A percentile compares a stretch with the other conserved stretches of the same genome.
Conservation (phyloP, 2,113 vertebrate genomes). For the Caranx ignobilis region DNA sequence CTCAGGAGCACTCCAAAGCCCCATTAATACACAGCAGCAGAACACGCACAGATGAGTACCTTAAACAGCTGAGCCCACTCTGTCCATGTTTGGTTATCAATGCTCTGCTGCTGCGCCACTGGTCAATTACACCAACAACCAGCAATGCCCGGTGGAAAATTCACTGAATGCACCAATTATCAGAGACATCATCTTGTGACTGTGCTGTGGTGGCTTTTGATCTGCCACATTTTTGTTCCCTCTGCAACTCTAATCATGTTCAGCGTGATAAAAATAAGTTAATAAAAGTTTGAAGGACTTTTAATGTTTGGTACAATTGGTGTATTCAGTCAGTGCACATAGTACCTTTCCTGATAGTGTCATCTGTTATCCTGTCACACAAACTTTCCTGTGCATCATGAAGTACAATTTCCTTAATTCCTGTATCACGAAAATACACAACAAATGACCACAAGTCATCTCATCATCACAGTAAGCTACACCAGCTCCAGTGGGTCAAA, state of each 20-base stretch:
- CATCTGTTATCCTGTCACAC: background rate
- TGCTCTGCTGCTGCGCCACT: conserved; percentile 42
- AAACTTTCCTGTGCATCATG: background rate
- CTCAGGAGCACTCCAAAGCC: conserved; percentile 80
- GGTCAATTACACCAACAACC: conserved; percentile 55
- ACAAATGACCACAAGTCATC: background rate
- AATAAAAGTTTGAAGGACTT: background rate
- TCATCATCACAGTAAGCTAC: background rate
- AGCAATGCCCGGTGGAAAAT: conserved; percentile 46
- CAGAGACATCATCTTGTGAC: conserved; percentile 11
- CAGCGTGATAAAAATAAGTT: background rate
- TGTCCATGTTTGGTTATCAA: conserved; percentile 67
- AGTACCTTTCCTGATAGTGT: background rate
- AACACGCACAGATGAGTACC: conserved; percentile 70
- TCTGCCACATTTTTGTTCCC: conserved; percentile 29
- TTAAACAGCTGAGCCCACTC: conserved; percentile 73
- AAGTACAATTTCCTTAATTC: background rate
- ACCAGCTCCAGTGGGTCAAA: background rate
- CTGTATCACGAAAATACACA: background rate
- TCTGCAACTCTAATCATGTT: background rate
- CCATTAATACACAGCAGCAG: conserved; percentile 76
- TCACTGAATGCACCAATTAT: conserved; percentile 49
- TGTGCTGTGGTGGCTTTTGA: conserved; percentile 31
- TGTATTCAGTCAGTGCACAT: background rate
- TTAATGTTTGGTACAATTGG: background rate